phyloP scores from a whole-genome alignment of 2,888 invertebrate species.

The Aquatica leii region DNA sequence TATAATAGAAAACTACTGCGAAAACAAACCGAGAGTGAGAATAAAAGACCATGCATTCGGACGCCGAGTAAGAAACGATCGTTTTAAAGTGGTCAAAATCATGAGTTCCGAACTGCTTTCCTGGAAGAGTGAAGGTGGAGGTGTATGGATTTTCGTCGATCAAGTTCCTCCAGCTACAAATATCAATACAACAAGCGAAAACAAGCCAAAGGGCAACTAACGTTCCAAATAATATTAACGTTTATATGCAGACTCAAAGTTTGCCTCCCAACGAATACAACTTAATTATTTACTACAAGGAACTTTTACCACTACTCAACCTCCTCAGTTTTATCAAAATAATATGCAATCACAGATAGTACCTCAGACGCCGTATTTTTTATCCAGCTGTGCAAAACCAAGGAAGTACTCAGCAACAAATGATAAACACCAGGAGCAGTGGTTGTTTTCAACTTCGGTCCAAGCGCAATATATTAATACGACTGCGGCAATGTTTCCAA shows the following conservation, averaged over 20 bases:
- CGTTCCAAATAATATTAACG: conserved; percentile 40
- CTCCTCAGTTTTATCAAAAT: conserved; percentile 39
- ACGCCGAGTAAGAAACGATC: conserved; percentile 65
- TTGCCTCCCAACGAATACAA: conserved; percentile 61
- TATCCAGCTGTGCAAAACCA: conserved; percentile 57
- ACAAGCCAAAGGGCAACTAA: conserved; percentile 27
- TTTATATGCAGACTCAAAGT: conserved; percentile 60
- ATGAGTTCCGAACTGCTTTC: conserved; percentile 79
- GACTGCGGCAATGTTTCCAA: conserved; percentile 51
- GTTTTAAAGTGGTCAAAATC: conserved; percentile 82
- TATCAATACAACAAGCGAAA: conserved; percentile 29
- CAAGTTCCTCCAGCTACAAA: conserved; percentile 62
- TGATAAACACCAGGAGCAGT: conserved; percentile 44
- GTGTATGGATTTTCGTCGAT: too few relatives aligned
- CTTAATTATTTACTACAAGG: conserved; percentile 60
- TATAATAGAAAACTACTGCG: conserved; percentile 57
- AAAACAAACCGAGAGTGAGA: conserved; percentile 60
- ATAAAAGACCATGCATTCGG: conserved; percentile 65
- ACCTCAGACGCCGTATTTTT: conserved; percentile 56
- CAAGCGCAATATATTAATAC: conserved; percentile 55
- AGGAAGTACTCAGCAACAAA: conserved; percentile 49
- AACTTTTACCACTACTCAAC: conserved; percentile 47
- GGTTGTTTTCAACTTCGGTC: conserved; percentile 48
- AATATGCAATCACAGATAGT: conserved; percentile 57
- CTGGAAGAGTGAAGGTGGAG: conserved; percentile 82